Conservation (phyloP, 2,888 invertebrate genomes). For the Stegophylla sp. region DNA sequence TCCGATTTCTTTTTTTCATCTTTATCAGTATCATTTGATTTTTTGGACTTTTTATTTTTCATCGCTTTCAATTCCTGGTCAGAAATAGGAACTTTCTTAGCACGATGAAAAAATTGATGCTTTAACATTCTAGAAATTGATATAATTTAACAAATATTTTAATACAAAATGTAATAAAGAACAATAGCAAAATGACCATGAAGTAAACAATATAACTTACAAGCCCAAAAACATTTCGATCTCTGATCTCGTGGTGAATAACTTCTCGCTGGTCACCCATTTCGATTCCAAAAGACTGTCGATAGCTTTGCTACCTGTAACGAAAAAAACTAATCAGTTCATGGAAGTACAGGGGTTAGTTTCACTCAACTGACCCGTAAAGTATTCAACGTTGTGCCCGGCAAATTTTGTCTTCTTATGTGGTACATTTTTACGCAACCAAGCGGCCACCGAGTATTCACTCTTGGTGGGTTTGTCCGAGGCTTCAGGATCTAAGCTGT, state of each 20-base stretch:
- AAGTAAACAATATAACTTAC: conserved; percentile 62
- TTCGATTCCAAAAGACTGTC: conserved; percentile 90
- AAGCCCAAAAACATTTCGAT: conserved; percentile 80
- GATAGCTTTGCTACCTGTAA: conserved; percentile 81
- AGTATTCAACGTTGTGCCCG: conserved; percentile 96
- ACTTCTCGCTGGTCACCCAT: conserved; percentile 76
- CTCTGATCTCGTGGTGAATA: conserved; percentile 83
- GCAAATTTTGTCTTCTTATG: conserved; percentile 95
- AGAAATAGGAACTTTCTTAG: conserved; percentile 80
- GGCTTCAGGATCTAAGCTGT: conserved; percentile 52
- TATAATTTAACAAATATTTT: neutral
- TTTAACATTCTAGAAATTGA: conserved; percentile 73
- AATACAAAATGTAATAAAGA: neutral
- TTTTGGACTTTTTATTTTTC: conserved; percentile 66
- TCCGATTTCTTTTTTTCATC: conserved; percentile 66
- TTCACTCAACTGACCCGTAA: conserved; percentile 74
- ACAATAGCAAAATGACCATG: neutral
- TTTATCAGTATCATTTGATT: conserved; percentile 65
- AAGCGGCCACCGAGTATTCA: conserved; percentile 91
- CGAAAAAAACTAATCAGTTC: neutral
- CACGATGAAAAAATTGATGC: conserved; percentile 95
- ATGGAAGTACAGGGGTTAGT: neutral
- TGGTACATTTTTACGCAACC: conserved; percentile 90
- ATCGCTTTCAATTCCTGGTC: conserved; percentile 71
- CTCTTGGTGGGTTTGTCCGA: conserved; percentile 84